Percentiles rank a stretch among this genome's conserved stretches.
phyloP scores from a whole-genome alignment of 2,113 vertebrate genomes.

The Budorcas taxicolor region DNA sequence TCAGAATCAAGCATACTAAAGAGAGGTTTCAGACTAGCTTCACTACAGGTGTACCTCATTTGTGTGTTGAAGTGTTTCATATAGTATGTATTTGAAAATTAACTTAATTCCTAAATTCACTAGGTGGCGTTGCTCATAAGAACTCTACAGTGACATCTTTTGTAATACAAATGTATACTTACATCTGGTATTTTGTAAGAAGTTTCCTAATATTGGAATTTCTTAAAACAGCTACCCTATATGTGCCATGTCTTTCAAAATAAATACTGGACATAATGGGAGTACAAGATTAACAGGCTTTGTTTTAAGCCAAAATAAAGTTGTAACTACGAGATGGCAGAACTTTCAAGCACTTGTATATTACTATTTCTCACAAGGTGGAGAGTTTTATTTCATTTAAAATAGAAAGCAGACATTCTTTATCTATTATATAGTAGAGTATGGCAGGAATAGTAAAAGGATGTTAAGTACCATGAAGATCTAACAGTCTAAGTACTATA shows the following conservation, averaged over 20 bases:
- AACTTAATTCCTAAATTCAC: constrained; percentile 40
- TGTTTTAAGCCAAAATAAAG: background rate
- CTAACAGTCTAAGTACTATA: background rate
- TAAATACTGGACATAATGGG: background rate
- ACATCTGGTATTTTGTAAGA: background rate
- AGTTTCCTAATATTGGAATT: background rate
- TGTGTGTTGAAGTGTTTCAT: background rate
- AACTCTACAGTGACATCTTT: background rate
- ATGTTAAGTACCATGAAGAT: background rate
- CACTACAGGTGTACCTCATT: background rate
- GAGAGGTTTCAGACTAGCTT: background rate
- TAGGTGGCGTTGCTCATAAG: constrained; percentile 49
- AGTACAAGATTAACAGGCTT: background rate
- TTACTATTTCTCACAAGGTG: background rate
- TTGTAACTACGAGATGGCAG: background rate
- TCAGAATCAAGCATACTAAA: background rate
- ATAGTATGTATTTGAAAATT: background rate
- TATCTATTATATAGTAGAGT: constrained; percentile 8
- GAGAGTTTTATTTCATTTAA: constrained; percentile 30
- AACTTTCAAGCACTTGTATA: constrained; percentile 51
- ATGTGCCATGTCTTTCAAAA: background rate
- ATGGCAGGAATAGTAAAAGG: constrained; percentile 45
- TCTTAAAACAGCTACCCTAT: constrained; percentile 2
- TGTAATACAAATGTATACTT: background rate
- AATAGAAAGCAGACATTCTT: constrained; percentile 51